Conservation (phyloP, 1,140 invertebrate species). For the Platyscapa corneri region DNA sequence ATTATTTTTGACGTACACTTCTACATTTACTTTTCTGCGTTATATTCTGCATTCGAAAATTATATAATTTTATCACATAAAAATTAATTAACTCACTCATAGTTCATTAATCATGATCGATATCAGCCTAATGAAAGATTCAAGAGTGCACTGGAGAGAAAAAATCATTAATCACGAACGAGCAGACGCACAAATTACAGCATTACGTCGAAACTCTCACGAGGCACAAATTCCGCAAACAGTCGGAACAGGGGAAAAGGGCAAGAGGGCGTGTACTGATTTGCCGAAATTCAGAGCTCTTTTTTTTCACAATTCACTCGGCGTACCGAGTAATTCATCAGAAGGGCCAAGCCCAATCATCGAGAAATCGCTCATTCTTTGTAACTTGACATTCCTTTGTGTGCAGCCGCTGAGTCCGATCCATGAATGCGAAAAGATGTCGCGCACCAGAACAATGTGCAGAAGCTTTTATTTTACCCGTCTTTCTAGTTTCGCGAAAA, state of each 20-base stretch:
- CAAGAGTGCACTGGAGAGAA: slow-evolving; percentile 39
- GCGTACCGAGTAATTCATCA: slow-evolving; percentile 51
- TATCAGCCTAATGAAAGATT: slow-evolving; percentile 46
- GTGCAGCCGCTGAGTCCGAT: neutral
- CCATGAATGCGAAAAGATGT: neutral
- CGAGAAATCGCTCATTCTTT: slow-evolving; percentile 48
- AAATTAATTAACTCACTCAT: slow-evolving; percentile 25
- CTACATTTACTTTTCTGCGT: neutral
- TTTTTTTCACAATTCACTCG: slow-evolving; percentile 33
- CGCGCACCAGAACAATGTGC: neutral
- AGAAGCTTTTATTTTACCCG: slow-evolving; percentile 11
- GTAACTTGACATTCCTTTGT: slow-evolving; percentile 27
- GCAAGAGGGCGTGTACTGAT: slow-evolving; percentile 19
- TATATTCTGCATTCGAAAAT: neutral
- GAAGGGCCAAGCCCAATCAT: slow-evolving; percentile 51
- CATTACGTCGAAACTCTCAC: neutral
- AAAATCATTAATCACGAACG: slow-evolving; percentile 46
- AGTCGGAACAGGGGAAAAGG: slow-evolving; percentile 19
- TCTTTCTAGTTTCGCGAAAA: slow-evolving; percentile 1
- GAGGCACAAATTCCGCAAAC: slow-evolving; percentile 36
- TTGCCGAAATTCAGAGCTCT: slow-evolving; percentile 26
- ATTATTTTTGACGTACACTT: no score
- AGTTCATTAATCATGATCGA: slow-evolving; percentile 49
- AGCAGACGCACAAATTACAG: neutral
- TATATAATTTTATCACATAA: slow-evolving; percentile 7